Percentiles rank a stretch among this genome's conserved stretches.
These are phyloP conservation scores for Gila orcuttii DNA, from an alignment of 2,113 vertebrate genomes.

Conservation along the genomic window DNA sequence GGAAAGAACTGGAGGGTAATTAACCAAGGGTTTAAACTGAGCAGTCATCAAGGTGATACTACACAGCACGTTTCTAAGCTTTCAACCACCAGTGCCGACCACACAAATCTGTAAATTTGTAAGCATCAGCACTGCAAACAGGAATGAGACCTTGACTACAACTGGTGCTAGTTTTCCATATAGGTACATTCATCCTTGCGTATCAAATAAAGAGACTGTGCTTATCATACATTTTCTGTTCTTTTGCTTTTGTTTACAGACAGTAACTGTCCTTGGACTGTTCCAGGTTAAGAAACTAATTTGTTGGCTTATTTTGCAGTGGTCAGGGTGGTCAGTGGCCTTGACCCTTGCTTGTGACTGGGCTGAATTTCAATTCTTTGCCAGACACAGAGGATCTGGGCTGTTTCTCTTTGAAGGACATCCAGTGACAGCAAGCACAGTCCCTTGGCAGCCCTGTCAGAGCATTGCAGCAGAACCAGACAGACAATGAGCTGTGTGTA, in stretches of 20 bases:
- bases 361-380: conserved; percentile 65
- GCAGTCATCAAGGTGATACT: conserved; percentile 41
- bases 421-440: conserved; percentile 56
- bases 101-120: conserved; percentile 26
- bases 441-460: conserved; percentile 52
- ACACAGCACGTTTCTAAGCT: conserved; percentile 7
- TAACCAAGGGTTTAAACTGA: conserved; percentile 31
- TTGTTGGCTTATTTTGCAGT: conserved; percentile 69
- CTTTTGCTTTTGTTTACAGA: conserved; percentile 35
- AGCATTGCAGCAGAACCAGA: conserved; percentile 42
- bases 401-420: conserved; percentile 64
- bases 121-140: conserved; percentile 30
- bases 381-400: conserved; percentile 11
- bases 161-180: background rate
- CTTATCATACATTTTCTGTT: background rate
- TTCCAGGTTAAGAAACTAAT: conserved; percentile 69
- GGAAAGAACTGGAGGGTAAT: conserved; percentile 37
- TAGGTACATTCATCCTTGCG: background rate
- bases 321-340: conserved; percentile 59
- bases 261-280: conserved; percentile 66
- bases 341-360: conserved; percentile 49
- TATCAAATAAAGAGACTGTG: background rate
- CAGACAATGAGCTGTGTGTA: conserved; percentile 51
- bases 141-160: conserved; percentile 15
- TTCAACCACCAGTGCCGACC: background rate